A percentile compares a stretch with the other conserved stretches of the same genome.
These are phyloP conservation scores for Drosophila virilis DNA, from an alignment of 1,140 invertebrate species.

Conservation along the genomic window DNA sequence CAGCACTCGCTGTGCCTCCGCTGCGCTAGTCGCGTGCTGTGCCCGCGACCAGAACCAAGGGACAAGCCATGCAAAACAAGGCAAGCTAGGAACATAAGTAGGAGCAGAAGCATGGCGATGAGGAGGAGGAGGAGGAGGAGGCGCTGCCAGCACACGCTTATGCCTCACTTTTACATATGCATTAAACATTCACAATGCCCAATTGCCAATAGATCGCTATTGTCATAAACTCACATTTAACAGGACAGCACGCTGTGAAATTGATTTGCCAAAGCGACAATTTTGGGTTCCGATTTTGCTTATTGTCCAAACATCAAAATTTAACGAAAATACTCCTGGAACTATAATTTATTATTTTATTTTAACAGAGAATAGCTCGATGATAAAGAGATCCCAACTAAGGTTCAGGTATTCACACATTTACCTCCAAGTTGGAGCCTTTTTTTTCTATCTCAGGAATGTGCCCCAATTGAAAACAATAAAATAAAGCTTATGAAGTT, in stretches of 20 bases:
- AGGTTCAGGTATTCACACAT: too few relatives aligned
- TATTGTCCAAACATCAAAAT: background rate
- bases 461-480: too few relatives aligned
- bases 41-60: slow-evolving; percentile 33
- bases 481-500: too few relatives aligned
- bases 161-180: slow-evolving; percentile 1
- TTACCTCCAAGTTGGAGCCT: too few relatives aligned
- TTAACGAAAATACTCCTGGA: background rate
- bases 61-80: too few relatives aligned
- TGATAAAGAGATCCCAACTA: too few relatives aligned
- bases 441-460: too few relatives aligned
- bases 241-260: slow-evolving; percentile 47
- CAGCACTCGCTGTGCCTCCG: slow-evolving; percentile 41
- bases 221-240: background rate
- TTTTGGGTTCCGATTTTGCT: slow-evolving; percentile 15
- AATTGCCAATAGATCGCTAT: slow-evolving; percentile 17
- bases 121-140: slow-evolving; percentile 2
- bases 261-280: slow-evolving; percentile 52
- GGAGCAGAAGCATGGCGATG: background rate
- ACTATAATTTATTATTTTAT: too few relatives aligned
- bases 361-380: too few relatives aligned
- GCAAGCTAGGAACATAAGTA: too few relatives aligned
- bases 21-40: slow-evolving; percentile 62
- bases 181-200: slow-evolving; percentile 1
- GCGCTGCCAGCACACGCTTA: slow-evolving; percentile 17